Evolutionary conservation across 2,797 vertebrate species (phyloP), one percentile per base, ranked within the genome.

Genomic region (Gobionotothen gibberifrons): DNA sequence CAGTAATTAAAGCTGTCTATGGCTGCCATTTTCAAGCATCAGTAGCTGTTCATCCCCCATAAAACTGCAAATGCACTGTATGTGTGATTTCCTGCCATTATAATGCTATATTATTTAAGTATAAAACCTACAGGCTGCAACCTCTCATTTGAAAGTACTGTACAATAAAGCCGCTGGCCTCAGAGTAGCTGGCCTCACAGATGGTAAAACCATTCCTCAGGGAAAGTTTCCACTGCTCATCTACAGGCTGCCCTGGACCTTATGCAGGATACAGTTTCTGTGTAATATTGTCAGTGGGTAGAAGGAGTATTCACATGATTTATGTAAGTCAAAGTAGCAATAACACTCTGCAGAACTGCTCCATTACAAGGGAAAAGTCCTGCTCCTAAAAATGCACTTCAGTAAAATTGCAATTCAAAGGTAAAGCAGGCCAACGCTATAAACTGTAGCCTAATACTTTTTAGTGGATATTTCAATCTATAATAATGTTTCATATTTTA

Each of bases 151-250:
- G 44, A 72, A 87, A 65, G 66, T 46, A 54, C 39, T 73, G 59
- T 60, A 55, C 64, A 72, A 47, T 61, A 56, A 70, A 77, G 79
- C 66, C 67, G 52, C 65, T 63, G 60, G 36, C 72, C 65, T 56
- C 47, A 55, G 54, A 64, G 66, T 51, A 22, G 59, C 52, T 54
- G 70, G 51, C 65, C 80, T 70, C 76, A 76, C 87, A 88, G 87
- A 86, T 92, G 90, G 49, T 74, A 74, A 86, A 89, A 76, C 58
- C 76, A 86, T 89, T 74, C 70, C 76, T 72, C 49, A 3, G 72
- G 69, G 74, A 85, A 79, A 77, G 75, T 88, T 90, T 90, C 85
- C 85, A 81, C 64, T 17, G 64, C 78, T 78, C 39, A 54, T 11
- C 52, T 72, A 49, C 74, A 57, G 77, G 36, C 5, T n/a, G 26